Evolutionary conservation across 2,888 invertebrate species (phyloP).

Genomic region (Labia minor): DNA sequence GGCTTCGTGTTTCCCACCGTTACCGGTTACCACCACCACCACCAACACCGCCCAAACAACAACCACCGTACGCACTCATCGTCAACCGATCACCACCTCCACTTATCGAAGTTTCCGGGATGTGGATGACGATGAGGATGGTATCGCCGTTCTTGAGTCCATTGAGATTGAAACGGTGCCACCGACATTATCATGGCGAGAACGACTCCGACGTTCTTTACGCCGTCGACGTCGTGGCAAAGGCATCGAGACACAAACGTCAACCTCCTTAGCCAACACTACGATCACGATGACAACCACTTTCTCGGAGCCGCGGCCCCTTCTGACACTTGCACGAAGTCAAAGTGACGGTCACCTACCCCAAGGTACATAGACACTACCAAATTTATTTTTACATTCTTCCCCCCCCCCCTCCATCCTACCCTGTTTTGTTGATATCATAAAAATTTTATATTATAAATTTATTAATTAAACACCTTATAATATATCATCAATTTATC

Average conservation of each 20-base stretch:
- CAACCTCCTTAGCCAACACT: not conserved
- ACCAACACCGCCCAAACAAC: not conserved
- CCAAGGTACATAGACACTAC: not conserved
- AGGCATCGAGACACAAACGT: not conserved
- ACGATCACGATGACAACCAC: not conserved
- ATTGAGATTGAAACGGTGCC: not conserved
- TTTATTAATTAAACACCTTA: no score
- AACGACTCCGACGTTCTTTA: not conserved
- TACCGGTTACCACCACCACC: not conserved
- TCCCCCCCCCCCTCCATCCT: no score
- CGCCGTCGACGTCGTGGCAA: not conserved
- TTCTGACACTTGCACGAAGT: not conserved
- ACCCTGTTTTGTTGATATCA: no score
- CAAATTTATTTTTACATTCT: no score
- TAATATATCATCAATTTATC: no score
- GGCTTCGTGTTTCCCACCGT: constrained; percentile 4
- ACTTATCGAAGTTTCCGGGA: not conserved
- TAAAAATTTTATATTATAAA: no score
- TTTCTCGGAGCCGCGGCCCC: not conserved
- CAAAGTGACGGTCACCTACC: not conserved
- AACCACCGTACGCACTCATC: not conserved
- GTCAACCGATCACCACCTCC: not conserved
- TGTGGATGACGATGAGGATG: not conserved
- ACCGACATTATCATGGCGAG: not conserved
- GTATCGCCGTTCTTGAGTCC: not conserved